A percentile compares a stretch with the other conserved stretches of the same genome.
Evolutionary conservation across 2,888 invertebrate genomes (phyloP).

Genomic region (Peribatodes rhomboidaria): DNA sequence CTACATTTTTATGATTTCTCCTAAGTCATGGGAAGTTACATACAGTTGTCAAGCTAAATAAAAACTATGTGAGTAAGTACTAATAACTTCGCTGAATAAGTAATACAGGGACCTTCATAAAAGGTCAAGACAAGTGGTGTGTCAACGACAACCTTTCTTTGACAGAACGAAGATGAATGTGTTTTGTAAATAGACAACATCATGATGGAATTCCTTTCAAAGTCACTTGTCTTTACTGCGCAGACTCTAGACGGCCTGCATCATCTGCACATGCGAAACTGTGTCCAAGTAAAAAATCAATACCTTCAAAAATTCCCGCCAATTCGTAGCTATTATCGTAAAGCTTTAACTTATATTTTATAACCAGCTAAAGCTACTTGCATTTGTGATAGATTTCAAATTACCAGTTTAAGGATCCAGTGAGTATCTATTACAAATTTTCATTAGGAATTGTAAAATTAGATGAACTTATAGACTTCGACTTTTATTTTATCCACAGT

Average conservation of each 20-base stretch:
- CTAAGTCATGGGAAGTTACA: too few species aligned
- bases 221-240: conserved; percentile 47
- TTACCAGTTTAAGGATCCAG: conserved; percentile 32
- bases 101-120: conserved; percentile 16
- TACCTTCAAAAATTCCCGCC: conserved; percentile 56
- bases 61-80: neutral
- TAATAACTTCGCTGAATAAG: conserved; percentile 7
- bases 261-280: conserved; percentile 47
- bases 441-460: neutral
- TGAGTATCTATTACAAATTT: conserved; percentile 21
- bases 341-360: neutral
- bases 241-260: conserved; percentile 45
- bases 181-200: conserved; percentile 48
- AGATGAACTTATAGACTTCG: neutral
- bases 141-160: conserved; percentile 31
- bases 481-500: neutral
- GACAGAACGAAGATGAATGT: conserved; percentile 43
- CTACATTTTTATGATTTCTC: too few species aligned
- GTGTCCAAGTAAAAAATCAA: conserved; percentile 48
- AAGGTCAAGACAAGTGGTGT: conserved; percentile 23
- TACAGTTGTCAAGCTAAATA: neutral
- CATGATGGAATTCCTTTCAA: conserved; percentile 44
- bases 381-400: conserved; percentile 34
- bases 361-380: neutral
- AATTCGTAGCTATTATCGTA: conserved; percentile 13